Conservation (phyloP, 2,797 vertebrate species). For the Macroramphosus scolopax region DNA sequence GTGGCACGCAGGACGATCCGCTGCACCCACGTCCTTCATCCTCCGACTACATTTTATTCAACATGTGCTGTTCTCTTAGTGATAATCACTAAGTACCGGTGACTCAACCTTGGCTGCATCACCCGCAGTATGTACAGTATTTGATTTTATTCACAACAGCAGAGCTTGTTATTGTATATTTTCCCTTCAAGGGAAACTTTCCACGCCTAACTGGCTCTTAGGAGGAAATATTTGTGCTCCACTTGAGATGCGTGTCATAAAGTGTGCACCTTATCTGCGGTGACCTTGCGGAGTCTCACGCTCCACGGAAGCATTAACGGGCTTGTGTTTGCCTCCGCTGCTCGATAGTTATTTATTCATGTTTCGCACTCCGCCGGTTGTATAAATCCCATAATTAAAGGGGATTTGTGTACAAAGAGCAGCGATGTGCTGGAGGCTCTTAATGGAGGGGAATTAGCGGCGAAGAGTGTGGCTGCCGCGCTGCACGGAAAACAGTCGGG, state of each 20-base stretch:
- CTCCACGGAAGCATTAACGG: constrained; percentile 53
- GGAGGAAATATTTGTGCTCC: constrained; percentile 36
- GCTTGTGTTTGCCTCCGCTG: constrained; percentile 49
- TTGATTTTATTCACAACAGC: no score
- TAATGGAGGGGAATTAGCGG: constrained; percentile 62
- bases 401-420: constrained; percentile 73
- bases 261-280: constrained; percentile 40
- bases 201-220: no score
- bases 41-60: no score
- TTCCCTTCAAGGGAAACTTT: constrained; percentile 7
- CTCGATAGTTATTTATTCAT: constrained; percentile 69
- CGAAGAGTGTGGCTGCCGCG: constrained; percentile 40
- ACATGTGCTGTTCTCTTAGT: no score
- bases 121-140: no score
- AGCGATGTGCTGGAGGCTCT: constrained; percentile 55
- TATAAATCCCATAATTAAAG: constrained; percentile 76
- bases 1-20: constrained; percentile 27
- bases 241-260: constrained; percentile 51
- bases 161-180: no score
- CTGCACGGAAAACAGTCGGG: constrained; percentile 10
- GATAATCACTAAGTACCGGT: no score
- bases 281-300: constrained; percentile 65
- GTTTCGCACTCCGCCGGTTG: constrained; percentile 50
- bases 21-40: no score
- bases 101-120: no score